Conservation (phyloP, 2,113 vertebrate species). For the Phainopepla nitens region DNA sequence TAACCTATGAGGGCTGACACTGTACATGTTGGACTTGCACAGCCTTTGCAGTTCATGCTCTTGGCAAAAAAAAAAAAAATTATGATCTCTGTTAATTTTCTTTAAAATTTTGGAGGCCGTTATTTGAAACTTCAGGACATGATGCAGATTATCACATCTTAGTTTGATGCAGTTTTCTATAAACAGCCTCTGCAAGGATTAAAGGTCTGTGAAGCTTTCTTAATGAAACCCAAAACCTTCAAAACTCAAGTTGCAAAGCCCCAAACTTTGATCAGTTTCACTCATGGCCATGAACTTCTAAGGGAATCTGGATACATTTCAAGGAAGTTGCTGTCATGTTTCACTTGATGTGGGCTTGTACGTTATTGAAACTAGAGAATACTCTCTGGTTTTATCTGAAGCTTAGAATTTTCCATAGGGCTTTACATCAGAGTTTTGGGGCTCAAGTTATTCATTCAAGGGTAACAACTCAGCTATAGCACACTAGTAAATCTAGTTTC, state of each 20-base stretch:
- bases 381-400: constrained; percentile 22
- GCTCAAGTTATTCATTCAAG: background rate
- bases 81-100: background rate
- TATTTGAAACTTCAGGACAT: background rate
- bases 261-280: background rate
- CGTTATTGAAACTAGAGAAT: constrained; percentile 35
- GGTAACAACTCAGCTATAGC: background rate
- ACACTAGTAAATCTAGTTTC: background rate
- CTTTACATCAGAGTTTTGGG: background rate
- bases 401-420: background rate
- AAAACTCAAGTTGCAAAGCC: constrained; percentile 8
- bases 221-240: background rate
- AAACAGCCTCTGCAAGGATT: background rate
- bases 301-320: constrained; percentile 7
- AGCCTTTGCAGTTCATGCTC: background rate
- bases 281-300: background rate
- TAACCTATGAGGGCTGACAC: background rate
- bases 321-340: constrained; percentile 45
- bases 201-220: background rate
- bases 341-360: background rate
- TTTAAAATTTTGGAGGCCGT: background rate
- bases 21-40: background rate
- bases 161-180: background rate
- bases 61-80: background rate
- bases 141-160: background rate